phyloP scores from a whole-genome alignment of 2,113 vertebrate genomes.

The Ptilonorhynchus violaceus region DNA sequence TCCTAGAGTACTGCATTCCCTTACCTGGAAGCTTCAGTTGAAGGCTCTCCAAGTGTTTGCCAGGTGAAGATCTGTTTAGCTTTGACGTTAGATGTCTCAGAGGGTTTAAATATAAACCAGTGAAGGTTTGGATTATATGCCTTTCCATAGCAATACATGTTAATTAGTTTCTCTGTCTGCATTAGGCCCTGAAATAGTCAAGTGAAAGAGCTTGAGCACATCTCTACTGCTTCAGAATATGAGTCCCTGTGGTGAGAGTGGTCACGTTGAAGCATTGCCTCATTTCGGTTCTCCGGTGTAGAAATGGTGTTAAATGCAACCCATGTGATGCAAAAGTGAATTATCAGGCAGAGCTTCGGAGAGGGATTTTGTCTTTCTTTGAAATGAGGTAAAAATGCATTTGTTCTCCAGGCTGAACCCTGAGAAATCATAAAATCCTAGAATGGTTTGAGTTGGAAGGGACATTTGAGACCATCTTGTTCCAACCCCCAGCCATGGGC shows the following conservation, averaged over 20 bases:
- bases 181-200: neutral
- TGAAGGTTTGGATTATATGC: neutral
- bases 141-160: neutral
- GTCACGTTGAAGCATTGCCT: fast-evolving
- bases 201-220: neutral
- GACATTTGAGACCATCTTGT: fast-evolving
- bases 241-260: neutral
- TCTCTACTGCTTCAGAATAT: neutral
- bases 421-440: neutral
- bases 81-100: neutral
- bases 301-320: neutral
- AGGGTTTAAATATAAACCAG: neutral
- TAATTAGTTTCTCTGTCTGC: neutral
- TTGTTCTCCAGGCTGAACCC: neutral
- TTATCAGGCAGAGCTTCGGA: neutral
- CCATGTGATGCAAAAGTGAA: neutral
- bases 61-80: neutral
- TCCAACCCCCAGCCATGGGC: neutral
- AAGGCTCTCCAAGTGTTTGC: neutral
- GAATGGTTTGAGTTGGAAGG: neutral
- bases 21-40: neutral
- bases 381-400: neutral
- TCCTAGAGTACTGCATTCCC: neutral
- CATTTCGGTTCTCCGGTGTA: neutral
- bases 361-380: neutral